Evolutionary conservation across 1,140 invertebrate genomes (phyloP), one percentile per base, ranked within the genome.

Genomic region (Panagrolaimus sp.): DNA sequence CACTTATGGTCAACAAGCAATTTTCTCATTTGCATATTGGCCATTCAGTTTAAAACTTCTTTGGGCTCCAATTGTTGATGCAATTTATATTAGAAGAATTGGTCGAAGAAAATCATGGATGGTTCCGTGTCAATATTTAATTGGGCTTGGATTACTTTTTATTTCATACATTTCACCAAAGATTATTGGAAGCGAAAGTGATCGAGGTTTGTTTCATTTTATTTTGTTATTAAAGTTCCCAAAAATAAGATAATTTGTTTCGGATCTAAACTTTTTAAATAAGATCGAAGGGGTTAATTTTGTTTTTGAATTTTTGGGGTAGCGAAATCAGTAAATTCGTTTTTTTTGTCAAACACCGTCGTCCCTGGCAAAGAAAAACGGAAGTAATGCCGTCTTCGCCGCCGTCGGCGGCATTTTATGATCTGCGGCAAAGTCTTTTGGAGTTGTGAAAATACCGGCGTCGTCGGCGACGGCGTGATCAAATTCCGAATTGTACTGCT

Each of bases 21-120:
- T 95, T 83, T 99, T 98, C 83, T 96, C 93, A 86, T 94, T 98
- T 82, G 93, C 93, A 0, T 90, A 89, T 76, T 99, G 96, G 96
- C 96, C 96, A 1, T 99, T 80, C 71, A 86, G 85, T 84, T 85
- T 98, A 17, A 99, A 99, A 85, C 84, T 98, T 32, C 82, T 99
- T 48, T 99, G 96, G 96, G 96, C 96, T 4, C 96, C 96, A 1
- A 88, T 98, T 78, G 94, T 98, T 1, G 96, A 99, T 84, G 90
- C 93, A 0, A 80, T 95, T 24, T 98, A 91, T 84, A 88, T 89
- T 46, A 83, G 86, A 24, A 86, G 86, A 73, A 90, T 98, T 84
- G 96, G 96, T 1, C 86, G 95, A 45, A 86, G 96, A 72, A 99
- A 99, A 87, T 92, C 94, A 17, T 99, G 96, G 96, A 87, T 98